Percentiles rank a stretch among this genome's conserved stretches.
Evolutionary conservation across 2,888 invertebrate species (phyloP).

Genomic region (Elmis aenea): DNA sequence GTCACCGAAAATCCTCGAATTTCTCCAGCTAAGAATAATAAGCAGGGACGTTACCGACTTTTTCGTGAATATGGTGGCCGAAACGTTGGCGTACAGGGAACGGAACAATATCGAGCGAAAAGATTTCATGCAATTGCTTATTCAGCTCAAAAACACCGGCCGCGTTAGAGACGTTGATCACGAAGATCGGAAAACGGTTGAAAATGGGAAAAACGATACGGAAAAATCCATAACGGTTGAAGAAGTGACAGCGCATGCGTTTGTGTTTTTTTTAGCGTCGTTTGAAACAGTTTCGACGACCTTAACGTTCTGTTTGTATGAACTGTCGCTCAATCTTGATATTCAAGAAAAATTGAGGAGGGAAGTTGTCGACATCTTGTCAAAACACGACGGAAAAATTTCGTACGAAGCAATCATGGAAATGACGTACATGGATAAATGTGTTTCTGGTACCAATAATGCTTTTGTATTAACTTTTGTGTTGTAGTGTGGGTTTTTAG

Average conservation of each 20-base stretch:
- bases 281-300: slow-evolving; percentile 41
- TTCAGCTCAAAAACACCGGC: slow-evolving; percentile 45
- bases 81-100: slow-evolving; percentile 46
- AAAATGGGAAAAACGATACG: not conserved
- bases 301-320: slow-evolving; percentile 48
- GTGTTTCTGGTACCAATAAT: slow-evolving; percentile 35
- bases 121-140: slow-evolving; percentile 53
- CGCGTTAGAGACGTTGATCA: not conserved
- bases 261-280: slow-evolving; percentile 34
- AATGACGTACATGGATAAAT: slow-evolving; percentile 43
- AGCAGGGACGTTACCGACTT: slow-evolving; percentile 38
- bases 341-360: slow-evolving; percentile 44
- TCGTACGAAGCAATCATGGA: slow-evolving; percentile 48
- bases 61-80: slow-evolving; percentile 44
- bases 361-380: slow-evolving; percentile 43
- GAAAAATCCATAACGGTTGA: slow-evolving; percentile 7
- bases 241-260: slow-evolving; percentile 27
- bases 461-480: too few relatives aligned
- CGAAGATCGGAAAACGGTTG: not conserved
- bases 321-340: slow-evolving; percentile 46
- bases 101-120: slow-evolving; percentile 46
- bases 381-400: slow-evolving; percentile 40
- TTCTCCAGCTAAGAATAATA: too few relatives aligned
- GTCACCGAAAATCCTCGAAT: too few relatives aligned
- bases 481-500: too few relatives aligned